Percentiles rank a stretch among this genome's conserved stretches.
These are phyloP conservation scores for Trichonephila clavipes DNA, from an alignment of 1,140 invertebrate species.

Conservation along the genomic window DNA sequence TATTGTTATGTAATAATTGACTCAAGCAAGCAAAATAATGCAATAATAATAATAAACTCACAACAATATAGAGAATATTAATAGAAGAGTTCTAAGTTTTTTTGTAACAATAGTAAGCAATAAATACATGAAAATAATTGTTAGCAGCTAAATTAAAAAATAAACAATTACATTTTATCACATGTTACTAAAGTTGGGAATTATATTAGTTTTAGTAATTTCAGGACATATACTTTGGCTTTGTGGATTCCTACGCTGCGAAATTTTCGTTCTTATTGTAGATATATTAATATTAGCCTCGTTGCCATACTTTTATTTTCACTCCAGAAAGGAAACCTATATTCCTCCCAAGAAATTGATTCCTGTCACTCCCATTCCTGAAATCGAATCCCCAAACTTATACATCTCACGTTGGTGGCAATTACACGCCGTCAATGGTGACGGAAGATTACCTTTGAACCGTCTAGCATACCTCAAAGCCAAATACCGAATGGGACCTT, in stretches of 20 bases:
- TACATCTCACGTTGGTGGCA: neutral
- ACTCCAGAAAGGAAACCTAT: neutral
- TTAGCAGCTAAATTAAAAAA: neutral
- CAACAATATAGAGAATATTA: neutral
- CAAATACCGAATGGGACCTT: slow-evolving; percentile 39
- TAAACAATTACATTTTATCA: neutral
- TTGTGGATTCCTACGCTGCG: neutral
- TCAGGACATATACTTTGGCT: neutral
- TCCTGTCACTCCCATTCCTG: neutral
- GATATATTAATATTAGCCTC: neutral
- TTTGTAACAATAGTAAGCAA: neutral
- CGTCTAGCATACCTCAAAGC: slow-evolving; percentile 53
- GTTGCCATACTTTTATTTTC: neutral
- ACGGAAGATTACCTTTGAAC: slow-evolving; percentile 32
- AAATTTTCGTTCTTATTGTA: neutral
- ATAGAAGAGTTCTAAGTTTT: no score
- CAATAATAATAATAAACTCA: neutral
- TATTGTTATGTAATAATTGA: no score
- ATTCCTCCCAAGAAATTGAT: neutral
- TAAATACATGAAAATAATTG: neutral
- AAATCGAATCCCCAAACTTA: neutral
- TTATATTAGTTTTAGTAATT: neutral
- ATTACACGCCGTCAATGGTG: neutral
- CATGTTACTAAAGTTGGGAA: neutral
- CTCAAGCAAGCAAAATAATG: no score